Conservation (phyloP, 2,113 vertebrate species). For the Microcebus jonahi region DNA sequence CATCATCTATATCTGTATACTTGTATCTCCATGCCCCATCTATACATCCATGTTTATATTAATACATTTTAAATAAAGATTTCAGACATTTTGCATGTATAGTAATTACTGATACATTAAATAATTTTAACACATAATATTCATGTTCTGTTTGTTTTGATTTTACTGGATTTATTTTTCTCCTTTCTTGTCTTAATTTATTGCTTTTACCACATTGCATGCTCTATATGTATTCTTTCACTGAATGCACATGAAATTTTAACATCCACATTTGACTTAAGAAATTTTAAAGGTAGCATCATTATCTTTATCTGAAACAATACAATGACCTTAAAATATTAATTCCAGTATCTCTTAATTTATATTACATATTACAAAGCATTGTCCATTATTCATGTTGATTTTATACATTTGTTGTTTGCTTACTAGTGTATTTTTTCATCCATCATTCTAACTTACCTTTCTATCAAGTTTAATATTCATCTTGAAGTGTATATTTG, state of each 20-base stretch:
- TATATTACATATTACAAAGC: not conserved
- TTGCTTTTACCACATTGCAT: not conserved
- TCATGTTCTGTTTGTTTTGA: not conserved
- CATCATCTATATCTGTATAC: not conserved
- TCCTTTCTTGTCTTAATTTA: not conserved
- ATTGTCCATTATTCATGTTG: not conserved
- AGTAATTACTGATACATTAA: not conserved
- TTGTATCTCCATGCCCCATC: not conserved
- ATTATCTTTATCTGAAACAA: not conserved
- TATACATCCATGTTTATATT: not conserved
- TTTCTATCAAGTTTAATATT: slow-evolving; percentile 14
- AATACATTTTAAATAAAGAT: not conserved
- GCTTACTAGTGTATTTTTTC: not conserved
- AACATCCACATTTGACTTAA: not conserved
- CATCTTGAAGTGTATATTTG: not conserved
- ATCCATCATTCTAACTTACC: not conserved
- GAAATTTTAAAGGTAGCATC: not conserved
- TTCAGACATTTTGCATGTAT: not conserved
- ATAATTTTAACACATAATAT: not conserved
- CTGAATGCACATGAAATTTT: not conserved
- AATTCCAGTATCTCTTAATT: not conserved
- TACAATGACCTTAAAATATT: not conserved
- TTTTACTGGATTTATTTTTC: not conserved
- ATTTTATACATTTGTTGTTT: not conserved
- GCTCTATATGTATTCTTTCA: not conserved